These are phyloP conservation scores for Fukomys damarensis DNA, from an alignment of 2,113 vertebrate genomes.

Conservation along the genomic window DNA sequence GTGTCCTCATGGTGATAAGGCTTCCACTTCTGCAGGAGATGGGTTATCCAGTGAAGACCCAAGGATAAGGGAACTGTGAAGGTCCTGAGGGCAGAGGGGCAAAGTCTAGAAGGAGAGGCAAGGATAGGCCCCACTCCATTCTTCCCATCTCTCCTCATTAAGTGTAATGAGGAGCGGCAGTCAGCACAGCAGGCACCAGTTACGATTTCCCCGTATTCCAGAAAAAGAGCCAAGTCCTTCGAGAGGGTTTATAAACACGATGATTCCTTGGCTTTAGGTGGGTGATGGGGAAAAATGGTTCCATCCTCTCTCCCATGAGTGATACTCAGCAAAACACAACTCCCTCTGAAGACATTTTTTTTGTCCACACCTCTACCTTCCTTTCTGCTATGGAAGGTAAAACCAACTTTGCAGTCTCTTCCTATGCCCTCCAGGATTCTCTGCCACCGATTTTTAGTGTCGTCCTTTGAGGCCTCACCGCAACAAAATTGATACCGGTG, in stretches of 20 bases:
- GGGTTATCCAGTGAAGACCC: not conserved
- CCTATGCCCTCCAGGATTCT: too few species aligned
- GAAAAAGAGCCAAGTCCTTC: not conserved
- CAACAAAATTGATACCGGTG: not conserved
- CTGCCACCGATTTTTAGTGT: not conserved
- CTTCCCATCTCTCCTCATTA: not conserved
- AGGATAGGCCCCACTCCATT: rapidly evolving
- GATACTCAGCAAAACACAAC: not conserved
- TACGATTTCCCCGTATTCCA: not conserved
- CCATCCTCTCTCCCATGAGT: not conserved
- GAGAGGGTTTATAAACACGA: rapidly evolving
- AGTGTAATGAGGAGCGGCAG: not conserved
- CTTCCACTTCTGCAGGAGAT: not conserved
- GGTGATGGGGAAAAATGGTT: not conserved
- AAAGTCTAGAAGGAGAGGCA: not conserved
- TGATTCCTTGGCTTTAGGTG: rapidly evolving
- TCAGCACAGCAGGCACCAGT: not conserved
- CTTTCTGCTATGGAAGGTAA: not conserved
- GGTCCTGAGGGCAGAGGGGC: not conserved
- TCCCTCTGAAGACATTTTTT: not conserved
- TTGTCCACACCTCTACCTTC: too few species aligned
- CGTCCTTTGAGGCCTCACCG: not conserved
- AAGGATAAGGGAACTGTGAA: not conserved
- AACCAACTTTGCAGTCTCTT: not conserved
- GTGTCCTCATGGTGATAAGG: not conserved